Evolutionary conservation across 2,888 invertebrate species (phyloP).

Genomic region (Xiphydria camelus): DNA sequence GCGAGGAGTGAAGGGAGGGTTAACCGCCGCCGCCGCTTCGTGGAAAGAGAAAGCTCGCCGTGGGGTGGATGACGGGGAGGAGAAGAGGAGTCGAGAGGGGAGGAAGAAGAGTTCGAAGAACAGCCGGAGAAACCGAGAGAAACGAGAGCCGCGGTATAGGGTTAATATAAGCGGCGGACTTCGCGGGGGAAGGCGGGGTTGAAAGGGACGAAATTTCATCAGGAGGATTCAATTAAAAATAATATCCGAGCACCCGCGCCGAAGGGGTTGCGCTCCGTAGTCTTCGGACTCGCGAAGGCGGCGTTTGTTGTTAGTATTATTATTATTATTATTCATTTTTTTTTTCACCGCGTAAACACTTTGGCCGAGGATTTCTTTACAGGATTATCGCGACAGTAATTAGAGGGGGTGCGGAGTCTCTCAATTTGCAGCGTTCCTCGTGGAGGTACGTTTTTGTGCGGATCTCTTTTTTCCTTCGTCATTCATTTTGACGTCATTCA

Average conservation of each 20-base stretch:
- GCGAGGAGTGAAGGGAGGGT: too few species aligned
- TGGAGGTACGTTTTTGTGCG: too few species aligned
- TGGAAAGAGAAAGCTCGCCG: too few species aligned
- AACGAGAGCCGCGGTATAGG: not conserved
- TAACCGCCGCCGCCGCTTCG: too few species aligned
- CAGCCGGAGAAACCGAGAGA: not conserved
- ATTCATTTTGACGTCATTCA: too few species aligned
- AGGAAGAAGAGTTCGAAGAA: too few species aligned
- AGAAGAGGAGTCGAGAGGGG: not conserved
- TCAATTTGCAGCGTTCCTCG: too few species aligned
- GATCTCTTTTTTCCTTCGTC: too few species aligned
- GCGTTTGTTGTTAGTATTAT: constrained; percentile 26
- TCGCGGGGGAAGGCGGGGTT: too few species aligned
- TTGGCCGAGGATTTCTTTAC: not conserved
- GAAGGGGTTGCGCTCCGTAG: constrained; percentile 24
- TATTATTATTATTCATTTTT: too few species aligned
- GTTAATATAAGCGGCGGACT: too few species aligned
- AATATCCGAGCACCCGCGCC: constrained; percentile 31
- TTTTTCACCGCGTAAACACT: constrained; percentile 22
- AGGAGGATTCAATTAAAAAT: constrained; percentile 55
- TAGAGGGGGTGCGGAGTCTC: too few species aligned
- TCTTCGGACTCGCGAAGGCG: constrained; percentile 24
- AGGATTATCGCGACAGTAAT: constrained; percentile 7
- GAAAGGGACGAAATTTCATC: constrained; percentile 54
- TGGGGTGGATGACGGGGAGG: not conserved